Base-by-base conservation (phyloP, 2,113 vertebrate genomes). In the Amblyornis subalaris region DNA sequence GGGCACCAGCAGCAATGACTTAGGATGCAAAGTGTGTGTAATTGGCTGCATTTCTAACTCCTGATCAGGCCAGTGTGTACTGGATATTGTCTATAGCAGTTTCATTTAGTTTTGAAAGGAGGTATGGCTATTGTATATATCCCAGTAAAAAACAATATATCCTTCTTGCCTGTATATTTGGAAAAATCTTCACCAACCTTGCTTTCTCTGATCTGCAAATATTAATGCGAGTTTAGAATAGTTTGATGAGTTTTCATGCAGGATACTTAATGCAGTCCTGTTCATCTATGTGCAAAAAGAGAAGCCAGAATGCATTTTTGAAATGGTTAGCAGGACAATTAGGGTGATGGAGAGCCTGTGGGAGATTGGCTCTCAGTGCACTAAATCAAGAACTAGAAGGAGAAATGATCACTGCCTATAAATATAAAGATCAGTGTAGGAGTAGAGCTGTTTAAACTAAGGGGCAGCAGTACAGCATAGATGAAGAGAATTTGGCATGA, bases 351-450 rank as follows among this genome's bases (percentile, higher is more conserved):
- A 79, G 55, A 88, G 51, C 35, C 29, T 73, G 26, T 76, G 64
- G 94, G 58, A 88, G 50, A 79, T 28, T 58, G 74, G 67, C 35
- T 91, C 16, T 90, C 38, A 38, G 54, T 57, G 65, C 33, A 65
- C 54, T 85, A 85, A 80, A 92, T 83, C 10, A 31, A 88, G 90
- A 94, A 54, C 64, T 90, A 74, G 67, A 91, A 91, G 47, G 71
- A 91, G 90, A 80, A 85, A 79, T 47, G 75, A 90, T 91, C 85
- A 77, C 82, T 85, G 82, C 64, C 94, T 96, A 93, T 93, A 93
- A 96, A 88, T 94, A 93, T 58, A 94, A 94, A 95, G 88, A 96
- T 95, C 96, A 76, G 81, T 93, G 85, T 91, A 94, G 90, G 75
- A 93, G 51, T 60, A 85, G 88, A 95, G 82, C 54, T 94, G 88